These are phyloP conservation scores for Caenorhabditis plicata DNA, from an alignment of 2,888 invertebrate genomes.

Conservation along the genomic window DNA sequence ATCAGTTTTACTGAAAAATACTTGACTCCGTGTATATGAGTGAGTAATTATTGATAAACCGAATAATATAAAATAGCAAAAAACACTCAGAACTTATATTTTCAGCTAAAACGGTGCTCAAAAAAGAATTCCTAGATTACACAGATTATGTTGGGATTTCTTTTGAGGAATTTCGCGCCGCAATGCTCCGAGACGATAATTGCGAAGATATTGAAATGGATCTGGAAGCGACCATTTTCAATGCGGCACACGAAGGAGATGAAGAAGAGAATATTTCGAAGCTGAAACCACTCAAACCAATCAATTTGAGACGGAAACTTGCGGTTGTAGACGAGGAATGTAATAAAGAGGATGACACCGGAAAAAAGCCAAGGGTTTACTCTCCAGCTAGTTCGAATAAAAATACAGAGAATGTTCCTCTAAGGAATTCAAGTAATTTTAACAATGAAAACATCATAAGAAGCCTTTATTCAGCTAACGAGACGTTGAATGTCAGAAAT, in stretches of 20 bases:
- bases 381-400: too few relatives aligned
- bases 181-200: conserved; percentile 15
- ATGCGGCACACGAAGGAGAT: not conserved
- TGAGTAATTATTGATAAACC: too few relatives aligned
- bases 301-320: too few relatives aligned
- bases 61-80: too few relatives aligned
- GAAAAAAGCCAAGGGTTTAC: not conserved
- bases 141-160: conserved; percentile 10
- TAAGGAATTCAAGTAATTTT: not conserved
- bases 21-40: too few relatives aligned
- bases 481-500: conserved; percentile 4
- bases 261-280: conserved; percentile 16
- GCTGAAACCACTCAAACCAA: conserved; percentile 6
- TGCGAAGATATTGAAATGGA: conserved; percentile 12
- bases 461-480: too few relatives aligned
- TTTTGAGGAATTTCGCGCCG: conserved; percentile 25
- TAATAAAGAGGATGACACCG: not conserved
- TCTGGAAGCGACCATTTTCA: too few relatives aligned
- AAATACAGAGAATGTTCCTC: not conserved
- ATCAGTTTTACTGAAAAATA: too few relatives aligned
- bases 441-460: conserved; percentile 8
- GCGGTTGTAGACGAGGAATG: too few relatives aligned
- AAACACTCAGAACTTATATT: not conserved
- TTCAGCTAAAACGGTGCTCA: conserved; percentile 11
- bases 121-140: conserved; percentile 13